Base-by-base conservation (phyloP, 2,888 invertebrate species). In the Entomobrya proxima region DNA sequence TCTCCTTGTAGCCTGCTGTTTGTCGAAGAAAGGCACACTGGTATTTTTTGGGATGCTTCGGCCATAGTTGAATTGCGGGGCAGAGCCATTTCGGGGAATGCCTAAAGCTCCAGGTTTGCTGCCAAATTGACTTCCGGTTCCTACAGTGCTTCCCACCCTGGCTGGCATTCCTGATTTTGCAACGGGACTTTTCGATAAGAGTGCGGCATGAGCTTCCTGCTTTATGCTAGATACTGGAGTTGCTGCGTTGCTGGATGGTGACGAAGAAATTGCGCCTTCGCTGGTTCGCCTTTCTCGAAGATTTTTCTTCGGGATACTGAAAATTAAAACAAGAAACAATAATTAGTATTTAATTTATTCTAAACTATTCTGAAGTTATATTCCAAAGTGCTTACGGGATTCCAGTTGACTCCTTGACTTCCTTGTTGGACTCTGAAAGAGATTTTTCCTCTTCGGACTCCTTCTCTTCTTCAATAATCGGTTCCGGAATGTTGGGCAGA, bases 21-120 rank as follows among this genome's bases (percentile, higher is more conserved):
- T 85, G 92, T 96, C 96, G 92, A 97, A 97, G 91, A 96, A 96
- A 35, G 97, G 97, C 88, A 97, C 97, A 2, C 97, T 97, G 58
- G 96, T 90, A 91, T 97, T 97, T 92, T 97, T 97, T 82, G 97
- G 96, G 91, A 94, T 89, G 50, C 88, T 88, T 52, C 88, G 85
- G 15, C 87, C 89, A n/a, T 88, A 78, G 27, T 86, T 90, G 50
- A 89, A 89, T 64, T 89, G 88, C n/a, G 89, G 89, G 35, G 90
- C 90, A 13, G 89, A 89, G 72, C 90, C 91, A 89, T 91, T 90
- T 78, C 90, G 58, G 13, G 90, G 89, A 37, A 90, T 90, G 40
- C 74, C 85, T 27, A 87, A 86, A 2, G 86, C 83, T 24, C 55
- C 85, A 30, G 85, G 58, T 64, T 76, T 80, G 7, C 80, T 85